These are phyloP conservation scores for Holothuria leucospilota DNA, from an alignment of 53 echinoderm and acorn worm genomes.

Conservation along the genomic window DNA sequence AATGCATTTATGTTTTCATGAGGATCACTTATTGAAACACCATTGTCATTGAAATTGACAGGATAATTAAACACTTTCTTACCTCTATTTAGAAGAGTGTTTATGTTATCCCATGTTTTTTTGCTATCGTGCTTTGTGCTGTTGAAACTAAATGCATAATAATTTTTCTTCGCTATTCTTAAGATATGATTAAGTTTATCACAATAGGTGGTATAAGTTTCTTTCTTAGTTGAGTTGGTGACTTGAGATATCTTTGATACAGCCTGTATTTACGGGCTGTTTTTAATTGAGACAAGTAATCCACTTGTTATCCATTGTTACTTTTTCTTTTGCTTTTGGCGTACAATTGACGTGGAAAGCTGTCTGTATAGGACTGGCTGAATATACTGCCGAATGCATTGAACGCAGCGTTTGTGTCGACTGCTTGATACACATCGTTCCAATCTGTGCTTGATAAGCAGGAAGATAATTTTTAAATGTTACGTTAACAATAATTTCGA, in stretches of 20 bases:
- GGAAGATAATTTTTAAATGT: neutral
- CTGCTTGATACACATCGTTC: too few relatives aligned
- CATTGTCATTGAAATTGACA: too few relatives aligned
- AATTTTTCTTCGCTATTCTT: neutral
- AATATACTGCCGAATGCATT: neutral
- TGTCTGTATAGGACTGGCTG: neutral
- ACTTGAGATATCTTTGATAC: slow-evolving; percentile 5
- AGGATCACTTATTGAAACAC: too few relatives aligned
- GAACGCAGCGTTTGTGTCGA: slow-evolving; percentile 1
- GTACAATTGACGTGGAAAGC: neutral
- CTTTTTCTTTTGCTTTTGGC: neutral
- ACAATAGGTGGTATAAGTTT: neutral
- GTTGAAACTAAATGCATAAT: too few relatives aligned
- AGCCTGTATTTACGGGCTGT: neutral
- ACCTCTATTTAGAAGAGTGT: too few relatives aligned
- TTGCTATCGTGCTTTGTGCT: too few relatives aligned
- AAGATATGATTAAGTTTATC: neutral
- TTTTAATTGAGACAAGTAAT: too few relatives aligned
- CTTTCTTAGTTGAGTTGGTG: neutral
- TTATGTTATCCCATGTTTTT: too few relatives aligned
- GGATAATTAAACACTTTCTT: too few relatives aligned
- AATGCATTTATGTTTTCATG: too few relatives aligned
- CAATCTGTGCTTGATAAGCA: slow-evolving; percentile 12
- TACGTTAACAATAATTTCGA: neutral
- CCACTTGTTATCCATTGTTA: slow-evolving; percentile 2